Evolutionary conservation across 35 echinoderm and acorn worm genomes (phyloP).

Genomic region (Nesometra sesokonis): DNA sequence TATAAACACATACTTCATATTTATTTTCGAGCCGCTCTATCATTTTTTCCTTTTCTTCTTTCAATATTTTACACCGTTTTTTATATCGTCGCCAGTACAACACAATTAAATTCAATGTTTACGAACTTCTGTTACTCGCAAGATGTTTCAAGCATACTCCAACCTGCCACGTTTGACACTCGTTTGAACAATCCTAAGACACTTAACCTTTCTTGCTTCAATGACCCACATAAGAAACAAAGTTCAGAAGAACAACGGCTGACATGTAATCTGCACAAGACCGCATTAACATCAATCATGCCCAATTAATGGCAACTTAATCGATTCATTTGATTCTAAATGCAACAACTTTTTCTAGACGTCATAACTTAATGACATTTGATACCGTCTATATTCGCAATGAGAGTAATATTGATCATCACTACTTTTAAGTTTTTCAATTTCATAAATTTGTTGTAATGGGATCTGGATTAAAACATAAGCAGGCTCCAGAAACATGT

Average conservation of each 20-base stretch:
- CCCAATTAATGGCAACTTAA: not conserved
- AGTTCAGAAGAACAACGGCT: not conserved
- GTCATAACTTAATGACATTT: not conserved
- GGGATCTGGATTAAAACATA: not conserved
- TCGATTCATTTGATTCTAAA: not conserved
- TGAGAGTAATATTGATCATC: not conserved
- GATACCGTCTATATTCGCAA: not conserved
- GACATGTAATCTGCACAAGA: not conserved
- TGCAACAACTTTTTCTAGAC: not conserved
- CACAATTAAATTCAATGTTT: too few species aligned
- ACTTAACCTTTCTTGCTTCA: not conserved
- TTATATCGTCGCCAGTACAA: too few species aligned
- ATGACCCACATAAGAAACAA: not conserved
- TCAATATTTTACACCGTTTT: too few species aligned
- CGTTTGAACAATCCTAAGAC: not conserved
- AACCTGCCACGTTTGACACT: not conserved
- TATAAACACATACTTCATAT: too few species aligned
- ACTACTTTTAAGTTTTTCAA: not conserved
- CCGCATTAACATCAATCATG: not conserved
- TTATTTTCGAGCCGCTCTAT: too few species aligned
- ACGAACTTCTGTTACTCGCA: too few species aligned
- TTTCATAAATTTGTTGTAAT: not conserved
- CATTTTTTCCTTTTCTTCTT: too few species aligned
- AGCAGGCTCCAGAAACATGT: not conserved
- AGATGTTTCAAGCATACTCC: too few species aligned